Conservation (phyloP, 2,113 vertebrate species). For the Brachyhypopomus occidentalis region DNA sequence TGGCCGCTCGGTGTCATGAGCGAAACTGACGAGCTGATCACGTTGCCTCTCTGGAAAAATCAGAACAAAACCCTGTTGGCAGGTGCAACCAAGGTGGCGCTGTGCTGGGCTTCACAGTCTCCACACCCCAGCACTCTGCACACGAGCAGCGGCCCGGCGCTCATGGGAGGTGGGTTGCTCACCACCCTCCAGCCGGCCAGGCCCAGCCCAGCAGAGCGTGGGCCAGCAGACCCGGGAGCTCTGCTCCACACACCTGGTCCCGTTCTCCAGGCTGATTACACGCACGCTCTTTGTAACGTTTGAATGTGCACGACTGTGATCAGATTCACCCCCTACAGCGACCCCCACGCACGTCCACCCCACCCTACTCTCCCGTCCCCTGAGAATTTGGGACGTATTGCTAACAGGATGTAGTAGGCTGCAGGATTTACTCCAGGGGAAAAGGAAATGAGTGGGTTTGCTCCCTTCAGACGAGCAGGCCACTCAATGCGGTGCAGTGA, state of each 20-base stretch:
- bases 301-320: constrained; percentile 21
- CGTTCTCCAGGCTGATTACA: background rate
- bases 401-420: constrained; percentile 27
- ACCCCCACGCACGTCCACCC: background rate
- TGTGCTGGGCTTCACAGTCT: constrained; percentile 61
- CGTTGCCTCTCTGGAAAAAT: constrained; percentile 53
- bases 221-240: background rate
- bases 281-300: constrained; percentile 6
- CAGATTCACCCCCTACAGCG: background rate
- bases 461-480: background rate
- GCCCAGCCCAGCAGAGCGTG: background rate
- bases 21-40: constrained; percentile 49
- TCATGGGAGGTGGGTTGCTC: background rate
- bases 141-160: constrained; percentile 49
- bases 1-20: too few species aligned
- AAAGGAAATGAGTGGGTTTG: constrained; percentile 36
- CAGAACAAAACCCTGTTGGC: constrained; percentile 62
- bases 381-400: background rate
- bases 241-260: background rate
- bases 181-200: background rate
- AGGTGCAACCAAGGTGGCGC: constrained; percentile 65
- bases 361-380: background rate
- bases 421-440: constrained; percentile 12
- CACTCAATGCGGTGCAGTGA: background rate
- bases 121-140: constrained; percentile 56